Evolutionary conservation across 2,797 vertebrate genomes (phyloP), one percentile per base, ranked within the genome.

Genomic region (Sciurus carolinensis): DNA sequence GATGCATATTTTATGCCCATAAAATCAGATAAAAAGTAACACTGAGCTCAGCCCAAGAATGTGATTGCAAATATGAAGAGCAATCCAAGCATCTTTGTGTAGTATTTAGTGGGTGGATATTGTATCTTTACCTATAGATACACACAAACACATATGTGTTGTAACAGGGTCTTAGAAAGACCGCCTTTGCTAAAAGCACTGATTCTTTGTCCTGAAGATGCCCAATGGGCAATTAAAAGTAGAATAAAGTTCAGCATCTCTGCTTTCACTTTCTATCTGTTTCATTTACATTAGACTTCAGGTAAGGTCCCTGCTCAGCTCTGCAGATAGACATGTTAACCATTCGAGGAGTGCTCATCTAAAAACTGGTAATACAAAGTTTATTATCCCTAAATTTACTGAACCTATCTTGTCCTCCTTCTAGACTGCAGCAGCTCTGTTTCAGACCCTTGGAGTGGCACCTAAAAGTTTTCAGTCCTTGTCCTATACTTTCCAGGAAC

Each of bases 1-100:
- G 83, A 28, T 18, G 54, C 15, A 28, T 66, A 64, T 57, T 79
- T 77, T 86, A 73, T 90, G 11, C 22, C 18, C 17, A 71, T n/a
- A 47, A 86, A 44, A 4, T 88, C n/a, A 96, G 12, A 94, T 80
- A 64, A 91, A 83, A 92, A 54, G 69, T 33, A 95, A 69, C 9
- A 59, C 36, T 8, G 44, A 87, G 13, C 33, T 9, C 20, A 90
- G 15, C 1, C 9, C 15, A 33, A 44, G 3, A 71, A 50, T 57
- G 39, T 42, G 20, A 62, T 1, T 90, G 52, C 36, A 96, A 69
- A 82, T 64, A n/a, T n/a, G 9, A 86, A 11, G 13, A 62, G 5
- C 17, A 50, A 75, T 39, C 20, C 22, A 57, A 18, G 14, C 15
- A 28, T 42, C 67, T 52, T 20, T 57, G 26, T 7, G 11, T 52